Percentiles rank a stretch among this genome's conserved stretches.
phyloP scores from a whole-genome alignment of 2,113 vertebrate species.

The Phocoena phocoena region DNA sequence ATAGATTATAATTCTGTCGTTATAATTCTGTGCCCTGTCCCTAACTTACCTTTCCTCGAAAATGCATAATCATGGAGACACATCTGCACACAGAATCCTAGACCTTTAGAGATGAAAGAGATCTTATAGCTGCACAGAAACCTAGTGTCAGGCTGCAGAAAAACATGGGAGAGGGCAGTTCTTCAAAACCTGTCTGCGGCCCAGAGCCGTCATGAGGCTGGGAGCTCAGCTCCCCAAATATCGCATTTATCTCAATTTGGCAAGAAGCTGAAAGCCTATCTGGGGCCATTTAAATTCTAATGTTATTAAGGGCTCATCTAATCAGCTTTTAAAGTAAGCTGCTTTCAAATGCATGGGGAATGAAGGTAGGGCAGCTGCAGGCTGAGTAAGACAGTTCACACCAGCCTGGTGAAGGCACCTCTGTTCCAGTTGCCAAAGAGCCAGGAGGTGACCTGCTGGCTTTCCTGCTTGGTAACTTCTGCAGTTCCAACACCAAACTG shows the following conservation, averaged over 20 bases:
- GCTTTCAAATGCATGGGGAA: conserved; percentile 38
- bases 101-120: neutral
- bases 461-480: neutral
- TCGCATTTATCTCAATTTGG: conserved; percentile 80
- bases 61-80: neutral
- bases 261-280: conserved; percentile 74
- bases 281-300: conserved; percentile 78
- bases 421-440: neutral
- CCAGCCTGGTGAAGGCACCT: neutral
- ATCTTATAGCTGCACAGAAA: neutral
- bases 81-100: neutral
- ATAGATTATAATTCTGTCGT: neutral
- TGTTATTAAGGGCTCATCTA: conserved; percentile 79
- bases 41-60: neutral
- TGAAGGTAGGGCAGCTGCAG: neutral
- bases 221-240: conserved; percentile 73
- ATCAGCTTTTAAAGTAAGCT: conserved; percentile 76
- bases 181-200: conserved; percentile 13
- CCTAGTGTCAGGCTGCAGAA: neutral
- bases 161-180: neutral
- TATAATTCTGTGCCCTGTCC: neutral
- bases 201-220: conserved; percentile 35
- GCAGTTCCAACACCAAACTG: neutral
- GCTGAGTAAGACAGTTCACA: neutral
- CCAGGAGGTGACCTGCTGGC: neutral